phyloP scores from a whole-genome alignment of 2,797 vertebrate genomes.

The Sphenopsis melanotis region DNA sequence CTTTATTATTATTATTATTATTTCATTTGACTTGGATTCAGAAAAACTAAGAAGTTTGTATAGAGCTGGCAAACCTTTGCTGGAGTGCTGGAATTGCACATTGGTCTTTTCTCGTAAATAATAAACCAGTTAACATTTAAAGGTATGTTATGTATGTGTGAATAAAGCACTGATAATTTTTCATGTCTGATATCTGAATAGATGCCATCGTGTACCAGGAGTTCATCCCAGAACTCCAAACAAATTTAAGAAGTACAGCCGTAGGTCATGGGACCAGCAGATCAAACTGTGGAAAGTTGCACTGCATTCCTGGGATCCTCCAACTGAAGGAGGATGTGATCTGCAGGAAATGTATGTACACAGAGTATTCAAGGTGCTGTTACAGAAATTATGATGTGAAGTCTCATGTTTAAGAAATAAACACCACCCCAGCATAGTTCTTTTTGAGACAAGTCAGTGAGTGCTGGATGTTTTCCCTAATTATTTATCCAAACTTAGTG shows the following conservation, averaged over 20 bases:
- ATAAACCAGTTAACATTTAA: not conserved
- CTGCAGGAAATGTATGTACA: constrained; percentile 80
- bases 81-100: not conserved
- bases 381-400: not conserved
- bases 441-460: not conserved
- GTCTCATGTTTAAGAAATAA: not conserved
- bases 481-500: not conserved
- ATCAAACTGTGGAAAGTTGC: constrained; percentile 97
- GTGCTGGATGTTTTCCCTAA: not conserved
- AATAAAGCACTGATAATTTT: not conserved
- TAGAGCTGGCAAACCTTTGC: not conserved
- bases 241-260: constrained; percentile 97
- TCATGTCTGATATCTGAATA: constrained; percentile 25
- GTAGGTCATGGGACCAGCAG: constrained; percentile 97
- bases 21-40: not conserved
- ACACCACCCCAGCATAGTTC: not conserved
- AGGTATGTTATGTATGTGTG: not conserved
- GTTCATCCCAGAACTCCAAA: constrained; percentile 95
- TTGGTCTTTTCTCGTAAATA: not conserved
- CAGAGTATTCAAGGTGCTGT: not conserved
- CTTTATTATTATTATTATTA: not conserved
- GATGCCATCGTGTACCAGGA: constrained; percentile 86
- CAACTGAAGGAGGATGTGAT: constrained; percentile 75
- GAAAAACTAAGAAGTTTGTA: not conserved
- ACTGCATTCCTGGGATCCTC: constrained; percentile 94